These are phyloP conservation scores for Steatocranus sp. DNA, from an alignment of 2,797 vertebrate genomes.

Conservation along the genomic window DNA sequence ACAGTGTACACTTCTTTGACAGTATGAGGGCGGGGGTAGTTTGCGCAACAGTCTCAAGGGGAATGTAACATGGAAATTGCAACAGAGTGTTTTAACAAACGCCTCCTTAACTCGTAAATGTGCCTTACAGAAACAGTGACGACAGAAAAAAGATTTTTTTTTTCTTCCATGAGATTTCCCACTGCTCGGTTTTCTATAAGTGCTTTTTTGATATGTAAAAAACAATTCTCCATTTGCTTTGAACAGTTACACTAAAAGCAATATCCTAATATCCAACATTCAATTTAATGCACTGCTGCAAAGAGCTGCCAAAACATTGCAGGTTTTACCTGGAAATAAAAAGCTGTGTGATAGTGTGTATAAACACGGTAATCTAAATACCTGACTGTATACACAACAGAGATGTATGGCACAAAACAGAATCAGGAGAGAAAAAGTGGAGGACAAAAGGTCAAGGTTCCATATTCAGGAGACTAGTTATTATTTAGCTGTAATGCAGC, in stretches of 20 bases:
- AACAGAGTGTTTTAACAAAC: slow-evolving; percentile 35
- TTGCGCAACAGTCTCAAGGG: slow-evolving; percentile 24
- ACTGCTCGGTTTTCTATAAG: not conserved
- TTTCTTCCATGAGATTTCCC: not conserved
- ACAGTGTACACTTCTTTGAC: not conserved
- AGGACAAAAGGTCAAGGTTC: not conserved
- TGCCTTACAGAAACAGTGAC: slow-evolving; percentile 19
- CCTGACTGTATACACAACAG: slow-evolving; percentile 56
- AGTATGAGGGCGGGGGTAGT: not conserved
- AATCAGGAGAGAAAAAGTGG: not conserved
- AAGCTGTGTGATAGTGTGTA: not conserved
- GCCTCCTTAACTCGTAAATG: slow-evolving; percentile 32
- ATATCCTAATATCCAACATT: not conserved
- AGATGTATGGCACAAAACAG: slow-evolving; percentile 41
- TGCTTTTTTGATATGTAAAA: not conserved
- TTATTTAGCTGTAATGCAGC: not conserved
- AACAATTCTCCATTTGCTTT: not conserved
- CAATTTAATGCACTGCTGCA: not conserved
- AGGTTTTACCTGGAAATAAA: not conserved
- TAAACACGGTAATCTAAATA: not conserved
- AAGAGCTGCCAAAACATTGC: not conserved
- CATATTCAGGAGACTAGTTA: not conserved
- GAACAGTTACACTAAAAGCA: not conserved
- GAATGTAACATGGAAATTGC: slow-evolving; percentile 42
- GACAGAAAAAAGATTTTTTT: too few relatives aligned